Evolutionary conservation across 2,797 vertebrate species (phyloP).

Genomic region (Antennarius maculatus): DNA sequence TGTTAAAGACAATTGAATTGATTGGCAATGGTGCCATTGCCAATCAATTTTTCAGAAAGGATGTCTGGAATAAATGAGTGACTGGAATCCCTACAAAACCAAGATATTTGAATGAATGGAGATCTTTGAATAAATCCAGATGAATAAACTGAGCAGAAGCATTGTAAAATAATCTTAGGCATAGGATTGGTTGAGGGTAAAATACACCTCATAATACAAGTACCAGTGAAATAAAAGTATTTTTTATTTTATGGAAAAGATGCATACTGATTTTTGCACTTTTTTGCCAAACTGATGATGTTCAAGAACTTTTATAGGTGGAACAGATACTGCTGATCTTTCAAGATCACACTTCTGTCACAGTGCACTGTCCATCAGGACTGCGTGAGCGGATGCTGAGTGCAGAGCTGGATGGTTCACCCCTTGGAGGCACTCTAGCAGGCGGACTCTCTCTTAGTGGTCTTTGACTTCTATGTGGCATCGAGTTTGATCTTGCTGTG

Average conservation of each 20-base stretch:
- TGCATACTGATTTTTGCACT: constrained; percentile 24
- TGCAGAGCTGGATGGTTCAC: constrained; percentile 69
- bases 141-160: neutral
- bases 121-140: neutral
- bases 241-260: constrained; percentile 32
- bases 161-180: constrained; percentile 24
- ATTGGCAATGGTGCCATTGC: neutral
- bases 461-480: constrained; percentile 60
- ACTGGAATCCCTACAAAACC: neutral
- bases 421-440: constrained; percentile 82
- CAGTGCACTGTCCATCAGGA: constrained; percentile 95
- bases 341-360: constrained; percentile 90
- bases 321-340: neutral
- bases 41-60: neutral
- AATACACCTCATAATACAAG: neutral
- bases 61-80: neutral
- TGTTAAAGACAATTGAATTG: constrained; percentile 15
- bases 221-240: neutral
- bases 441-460: constrained; percentile 75
- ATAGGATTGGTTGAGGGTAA: neutral
- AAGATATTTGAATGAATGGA: constrained; percentile 1
- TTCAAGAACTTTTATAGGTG: constrained; percentile 12
- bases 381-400: constrained; percentile 86
- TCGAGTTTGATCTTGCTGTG: constrained; percentile 11
- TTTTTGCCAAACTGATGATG: constrained; percentile 51